These are phyloP conservation scores for Indicator indicator DNA, from an alignment of 2,113 vertebrate species.

Conservation along the genomic window DNA sequence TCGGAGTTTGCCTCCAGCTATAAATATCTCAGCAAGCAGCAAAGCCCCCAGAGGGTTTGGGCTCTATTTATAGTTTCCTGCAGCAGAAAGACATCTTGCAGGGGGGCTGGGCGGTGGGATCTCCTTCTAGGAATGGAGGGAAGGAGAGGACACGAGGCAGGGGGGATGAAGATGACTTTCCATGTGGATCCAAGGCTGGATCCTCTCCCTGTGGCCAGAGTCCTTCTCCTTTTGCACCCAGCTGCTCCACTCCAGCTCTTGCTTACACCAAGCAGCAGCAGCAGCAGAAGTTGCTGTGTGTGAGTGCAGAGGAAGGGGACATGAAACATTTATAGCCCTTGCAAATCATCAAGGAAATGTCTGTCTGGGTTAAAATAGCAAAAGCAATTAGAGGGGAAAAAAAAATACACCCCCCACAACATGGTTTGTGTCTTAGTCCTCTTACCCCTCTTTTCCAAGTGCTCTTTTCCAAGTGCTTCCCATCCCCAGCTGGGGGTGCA, in stretches of 20 bases:
- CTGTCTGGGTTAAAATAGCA: slow-evolving; percentile 24
- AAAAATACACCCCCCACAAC: not conserved
- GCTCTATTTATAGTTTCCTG: slow-evolving; percentile 41
- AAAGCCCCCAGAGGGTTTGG: slow-evolving; percentile 11
- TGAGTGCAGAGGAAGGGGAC: not conserved
- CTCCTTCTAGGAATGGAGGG: not conserved
- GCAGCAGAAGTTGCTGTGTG: not conserved
- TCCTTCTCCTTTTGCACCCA: not conserved
- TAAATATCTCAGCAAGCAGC: slow-evolving; percentile 36
- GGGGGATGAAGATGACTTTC: not conserved
- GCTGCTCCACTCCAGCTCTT: accelerated
- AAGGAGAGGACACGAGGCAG: not conserved
- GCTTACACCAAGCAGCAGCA: not conserved
- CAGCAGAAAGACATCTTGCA: slow-evolving; percentile 26
- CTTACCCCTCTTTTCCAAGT: not conserved
- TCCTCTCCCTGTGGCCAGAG: accelerated
- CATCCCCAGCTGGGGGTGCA: not conserved
- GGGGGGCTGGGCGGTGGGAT: not conserved
- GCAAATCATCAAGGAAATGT: slow-evolving; percentile 4
- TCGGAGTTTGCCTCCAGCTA: slow-evolving; percentile 18
- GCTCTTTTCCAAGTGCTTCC: not conserved
- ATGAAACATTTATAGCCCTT: slow-evolving; percentile 45
- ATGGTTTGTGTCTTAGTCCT: not conserved
- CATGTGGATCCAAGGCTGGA: not conserved
- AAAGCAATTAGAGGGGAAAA: not conserved